These are phyloP conservation scores for Cybosia mesomella DNA, from an alignment of 2,888 invertebrate species.

Conservation along the genomic window DNA sequence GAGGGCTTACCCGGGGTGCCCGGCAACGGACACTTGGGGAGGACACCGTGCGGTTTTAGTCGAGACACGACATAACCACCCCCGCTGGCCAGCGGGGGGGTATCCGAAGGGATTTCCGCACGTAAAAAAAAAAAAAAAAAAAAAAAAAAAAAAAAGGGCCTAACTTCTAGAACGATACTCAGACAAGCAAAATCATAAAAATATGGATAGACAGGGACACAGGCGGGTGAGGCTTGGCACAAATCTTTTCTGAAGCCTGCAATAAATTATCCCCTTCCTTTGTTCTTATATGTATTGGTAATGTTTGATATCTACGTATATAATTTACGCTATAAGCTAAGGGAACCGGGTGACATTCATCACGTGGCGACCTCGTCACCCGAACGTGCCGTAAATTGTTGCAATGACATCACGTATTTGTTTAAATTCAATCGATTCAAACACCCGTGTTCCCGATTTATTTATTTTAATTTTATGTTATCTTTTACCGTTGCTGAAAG, in stretches of 20 bases:
- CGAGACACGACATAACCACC: too few species aligned
- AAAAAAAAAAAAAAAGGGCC: too few species aligned
- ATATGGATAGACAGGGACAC: conserved; percentile 1
- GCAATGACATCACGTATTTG: conserved; percentile 51
- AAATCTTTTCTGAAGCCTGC: conserved; percentile 37
- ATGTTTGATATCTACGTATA: conserved; percentile 50
- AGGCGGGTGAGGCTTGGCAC: conserved; percentile 16
- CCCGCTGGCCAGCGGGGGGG: too few species aligned
- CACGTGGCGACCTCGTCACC: conserved; percentile 59
- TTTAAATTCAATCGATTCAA: conserved; percentile 49
- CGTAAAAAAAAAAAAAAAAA: too few species aligned
- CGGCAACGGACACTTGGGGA: too few species aligned
- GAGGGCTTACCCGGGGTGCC: too few species aligned
- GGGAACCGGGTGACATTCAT: conserved; percentile 54
- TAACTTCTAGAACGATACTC: too few species aligned
- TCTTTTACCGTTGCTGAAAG: conserved; percentile 28
- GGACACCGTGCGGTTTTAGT: too few species aligned
- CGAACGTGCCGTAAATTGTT: conserved; percentile 55
- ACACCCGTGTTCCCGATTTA: conserved; percentile 33
- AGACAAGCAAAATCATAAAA: neutral
- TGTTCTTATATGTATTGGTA: conserved; percentile 43
- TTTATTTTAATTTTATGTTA: conserved; percentile 33
- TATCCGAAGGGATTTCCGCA: too few species aligned
- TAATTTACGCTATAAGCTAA: conserved; percentile 45
- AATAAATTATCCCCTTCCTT: conserved; percentile 44